Evolutionary conservation across 2,113 vertebrate species (phyloP).

Genomic region (Oreochromis spilurus): DNA sequence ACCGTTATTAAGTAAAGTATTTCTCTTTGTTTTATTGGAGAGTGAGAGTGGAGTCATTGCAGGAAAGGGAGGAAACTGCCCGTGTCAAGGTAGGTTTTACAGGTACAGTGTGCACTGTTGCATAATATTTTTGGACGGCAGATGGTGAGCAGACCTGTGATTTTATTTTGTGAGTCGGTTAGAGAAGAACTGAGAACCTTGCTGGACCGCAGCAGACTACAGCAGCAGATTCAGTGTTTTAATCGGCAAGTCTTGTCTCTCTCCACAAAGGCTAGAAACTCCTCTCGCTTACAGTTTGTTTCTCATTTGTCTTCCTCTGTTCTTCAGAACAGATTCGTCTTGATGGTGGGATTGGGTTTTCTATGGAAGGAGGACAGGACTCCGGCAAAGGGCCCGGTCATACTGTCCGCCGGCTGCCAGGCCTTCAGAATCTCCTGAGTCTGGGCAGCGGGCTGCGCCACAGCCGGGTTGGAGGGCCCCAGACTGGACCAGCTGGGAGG

Average conservation of each 20-base stretch:
- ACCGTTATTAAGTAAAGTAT: not conserved
- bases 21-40: not conserved
- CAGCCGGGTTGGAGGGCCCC: slow-evolving; percentile 74
- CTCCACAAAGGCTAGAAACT: slow-evolving; percentile 5
- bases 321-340: slow-evolving; percentile 92
- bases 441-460: slow-evolving; percentile 68
- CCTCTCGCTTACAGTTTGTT: slow-evolving; percentile 1
- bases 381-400: slow-evolving; percentile 89
- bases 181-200: not conserved
- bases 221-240: not conserved
- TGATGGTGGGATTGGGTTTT: slow-evolving; percentile 84
- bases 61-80: not conserved
- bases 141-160: slow-evolving; percentile 5
- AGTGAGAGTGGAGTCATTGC: not conserved
- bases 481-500: slow-evolving; percentile 82
- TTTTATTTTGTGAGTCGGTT: not conserved
- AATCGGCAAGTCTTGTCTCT: slow-evolving; percentile 4
- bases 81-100: not conserved
- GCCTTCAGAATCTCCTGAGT: slow-evolving; percentile 87
- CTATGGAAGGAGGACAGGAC: slow-evolving; percentile 94
- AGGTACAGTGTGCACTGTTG: slow-evolving; percentile 9
- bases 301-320: not conserved
- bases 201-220: slow-evolving; percentile 2
- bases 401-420: slow-evolving; percentile 89
- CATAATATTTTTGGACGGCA: not conserved